A percentile compares a stretch with the other conserved stretches of the same genome.
These are phyloP conservation scores for Drosophila azteca DNA, from an alignment of 1,140 invertebrate genomes.

Conservation along the genomic window DNA sequence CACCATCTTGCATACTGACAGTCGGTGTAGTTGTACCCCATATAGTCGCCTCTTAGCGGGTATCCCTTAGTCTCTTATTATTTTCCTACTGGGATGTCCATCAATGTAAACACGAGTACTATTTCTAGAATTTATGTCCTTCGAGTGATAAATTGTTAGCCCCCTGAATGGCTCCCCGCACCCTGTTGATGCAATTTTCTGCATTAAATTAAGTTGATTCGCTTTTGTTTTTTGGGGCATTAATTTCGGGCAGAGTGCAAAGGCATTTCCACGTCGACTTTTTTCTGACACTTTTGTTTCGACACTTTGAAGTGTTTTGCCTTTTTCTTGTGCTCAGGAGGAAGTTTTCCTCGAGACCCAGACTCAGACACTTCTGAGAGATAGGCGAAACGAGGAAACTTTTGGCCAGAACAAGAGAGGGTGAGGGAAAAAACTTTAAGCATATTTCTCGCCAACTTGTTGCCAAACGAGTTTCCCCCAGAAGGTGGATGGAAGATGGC, in stretches of 20 bases:
- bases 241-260: slow-evolving; percentile 59
- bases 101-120: slow-evolving; percentile 35
- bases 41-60: too few relatives aligned
- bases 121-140: slow-evolving; percentile 69
- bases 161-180: slow-evolving; percentile 38
- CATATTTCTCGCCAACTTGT: slow-evolving; percentile 72
- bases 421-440: slow-evolving; percentile 54
- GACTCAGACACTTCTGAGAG: slow-evolving; percentile 50
- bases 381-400: slow-evolving; percentile 50
- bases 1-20: too few relatives aligned
- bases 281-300: slow-evolving; percentile 80
- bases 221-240: slow-evolving; percentile 38
- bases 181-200: slow-evolving; percentile 54
- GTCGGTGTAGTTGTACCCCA: too few relatives aligned
- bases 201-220: slow-evolving; percentile 66
- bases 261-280: slow-evolving; percentile 41
- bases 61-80: slow-evolving; percentile 1
- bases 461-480: slow-evolving; percentile 56
- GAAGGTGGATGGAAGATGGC: slow-evolving; percentile 31
- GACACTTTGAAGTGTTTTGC: slow-evolving; percentile 76
- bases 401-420: slow-evolving; percentile 2
- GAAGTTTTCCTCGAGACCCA: slow-evolving; percentile 30
- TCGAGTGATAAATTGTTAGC: slow-evolving; percentile 66
- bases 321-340: not conserved
- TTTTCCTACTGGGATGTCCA: slow-evolving; percentile 40